Percentiles rank a stretch among this genome's conserved stretches.
Evolutionary conservation across 1,140 invertebrate species (phyloP).

Genomic region (Euwallacea similis): DNA sequence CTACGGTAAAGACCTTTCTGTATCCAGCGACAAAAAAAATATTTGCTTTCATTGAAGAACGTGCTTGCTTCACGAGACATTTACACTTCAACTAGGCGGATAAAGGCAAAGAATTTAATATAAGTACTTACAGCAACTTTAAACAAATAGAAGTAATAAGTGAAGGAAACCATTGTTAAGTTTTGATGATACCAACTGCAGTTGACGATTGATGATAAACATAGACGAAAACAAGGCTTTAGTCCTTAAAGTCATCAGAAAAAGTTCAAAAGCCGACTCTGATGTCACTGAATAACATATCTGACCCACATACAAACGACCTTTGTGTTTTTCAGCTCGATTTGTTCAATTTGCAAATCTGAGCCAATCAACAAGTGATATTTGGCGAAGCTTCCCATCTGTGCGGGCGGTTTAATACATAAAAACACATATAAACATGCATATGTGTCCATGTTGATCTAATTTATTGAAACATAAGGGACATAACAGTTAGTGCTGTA

Average conservation of each 20-base stretch:
- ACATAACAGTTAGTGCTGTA: background rate
- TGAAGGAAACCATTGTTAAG: constrained; percentile 6
- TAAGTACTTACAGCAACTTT: constrained; percentile 21
- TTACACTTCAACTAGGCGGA: background rate
- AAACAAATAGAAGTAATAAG: constrained; percentile 15
- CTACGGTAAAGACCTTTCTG: background rate
- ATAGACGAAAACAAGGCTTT: too few species aligned
- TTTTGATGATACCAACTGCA: too few species aligned
- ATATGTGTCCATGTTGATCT: background rate
- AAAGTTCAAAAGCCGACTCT: constrained; percentile 7
- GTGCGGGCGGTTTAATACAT: background rate
- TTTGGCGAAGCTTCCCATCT: background rate
- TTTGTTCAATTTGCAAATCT: background rate
- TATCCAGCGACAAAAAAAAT: background rate
- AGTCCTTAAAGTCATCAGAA: too few species aligned
- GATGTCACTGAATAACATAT: background rate
- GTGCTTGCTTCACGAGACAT: background rate
- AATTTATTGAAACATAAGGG: background rate
- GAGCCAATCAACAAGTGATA: constrained; percentile 25
- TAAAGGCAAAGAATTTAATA: background rate
- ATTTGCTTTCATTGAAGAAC: background rate
- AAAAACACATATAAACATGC: background rate
- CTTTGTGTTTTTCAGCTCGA: background rate
- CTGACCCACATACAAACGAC: background rate
- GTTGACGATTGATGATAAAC: too few species aligned